Evolutionary conservation across 2,888 invertebrate species (phyloP).

Genomic region (Meghimatium bilineatum): DNA sequence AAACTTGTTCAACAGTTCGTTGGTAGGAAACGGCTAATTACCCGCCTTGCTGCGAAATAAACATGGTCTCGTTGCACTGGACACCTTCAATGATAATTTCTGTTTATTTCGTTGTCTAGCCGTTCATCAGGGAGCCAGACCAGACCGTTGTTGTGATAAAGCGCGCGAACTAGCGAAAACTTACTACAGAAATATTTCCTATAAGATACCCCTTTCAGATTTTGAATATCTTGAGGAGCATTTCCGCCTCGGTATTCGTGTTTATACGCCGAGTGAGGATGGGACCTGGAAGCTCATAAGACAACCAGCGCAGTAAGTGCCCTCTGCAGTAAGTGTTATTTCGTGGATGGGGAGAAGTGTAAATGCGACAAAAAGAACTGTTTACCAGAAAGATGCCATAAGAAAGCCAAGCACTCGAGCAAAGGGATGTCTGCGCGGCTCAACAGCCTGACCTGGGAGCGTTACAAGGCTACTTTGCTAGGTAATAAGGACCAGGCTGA

Average conservation of each 20-base stretch:
- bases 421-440: too few species aligned
- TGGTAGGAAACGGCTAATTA: not conserved
- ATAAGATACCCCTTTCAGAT: not conserved
- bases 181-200: not conserved
- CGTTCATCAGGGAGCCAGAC: not conserved
- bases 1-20: not conserved
- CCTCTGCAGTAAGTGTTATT: not conserved
- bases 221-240: not conserved
- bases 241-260: not conserved
- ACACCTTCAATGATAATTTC: not conserved
- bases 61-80: not conserved
- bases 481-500: too few species aligned
- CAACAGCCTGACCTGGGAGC: too few species aligned
- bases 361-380: too few species aligned
- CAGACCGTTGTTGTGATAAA: not conserved
- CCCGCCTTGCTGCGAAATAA: not conserved
- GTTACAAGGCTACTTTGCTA: too few species aligned
- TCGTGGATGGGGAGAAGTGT: too few species aligned
- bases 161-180: not conserved
- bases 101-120: constrained; percentile 3
- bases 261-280: not conserved
- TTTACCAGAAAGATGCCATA: too few species aligned
- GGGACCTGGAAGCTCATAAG: not conserved
- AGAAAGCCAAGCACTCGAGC: too few species aligned
- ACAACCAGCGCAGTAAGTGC: constrained; percentile 3